Evolutionary conservation across 1,140 invertebrate genomes (phyloP), one percentile per base, ranked within the genome.

Genomic region (Elymnias hypermnestra): DNA sequence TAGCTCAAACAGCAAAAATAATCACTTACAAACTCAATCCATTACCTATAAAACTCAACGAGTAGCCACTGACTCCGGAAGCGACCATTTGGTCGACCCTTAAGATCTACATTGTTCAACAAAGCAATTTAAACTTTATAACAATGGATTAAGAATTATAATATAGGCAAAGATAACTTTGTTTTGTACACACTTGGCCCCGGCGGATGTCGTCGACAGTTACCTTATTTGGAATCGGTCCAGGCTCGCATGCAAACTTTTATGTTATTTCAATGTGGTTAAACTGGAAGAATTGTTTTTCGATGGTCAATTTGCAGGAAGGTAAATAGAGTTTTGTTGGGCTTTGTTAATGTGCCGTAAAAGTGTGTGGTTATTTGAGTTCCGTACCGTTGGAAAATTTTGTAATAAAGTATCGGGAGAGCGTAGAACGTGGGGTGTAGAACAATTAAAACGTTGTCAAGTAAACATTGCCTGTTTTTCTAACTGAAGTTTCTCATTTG

Each of bases 201-300:
- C 39, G 58, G 71, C 70, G 75, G 67, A 74, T 74, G 72, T 72
- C 64, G 68, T 60, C 74, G 66, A 68, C 81, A 78, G 75, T 74
- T 71, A 71, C 76, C 77, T 75, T 84, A 81, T 84, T 84, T 84
- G 81, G 81, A 82, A 57, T 68, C 55, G 62, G 62, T 78, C 81
- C 81, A 84, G 69, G 54, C 61, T 65, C 60, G 57, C 59, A 53
- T 63, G 62, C 60, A 64, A 81, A 82, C 69, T 84, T 84, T 79
- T 78, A 84, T 78, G 75, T 74, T 74, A 74, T 78, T 82, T 77
- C 81, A 77, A 81, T 82, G 74, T 74, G 69, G 73, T 75, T 70
- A 63, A 74, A 70, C 58, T 72, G 63, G 65, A 78, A 72, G 60
- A 63, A 63, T 63, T 58, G 59, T 58, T 55, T 62, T 59, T 47